Evolutionary conservation across 2,113 vertebrate genomes (phyloP), one percentile per base, ranked within the genome.

Genomic region (Orycteropus afer): DNA sequence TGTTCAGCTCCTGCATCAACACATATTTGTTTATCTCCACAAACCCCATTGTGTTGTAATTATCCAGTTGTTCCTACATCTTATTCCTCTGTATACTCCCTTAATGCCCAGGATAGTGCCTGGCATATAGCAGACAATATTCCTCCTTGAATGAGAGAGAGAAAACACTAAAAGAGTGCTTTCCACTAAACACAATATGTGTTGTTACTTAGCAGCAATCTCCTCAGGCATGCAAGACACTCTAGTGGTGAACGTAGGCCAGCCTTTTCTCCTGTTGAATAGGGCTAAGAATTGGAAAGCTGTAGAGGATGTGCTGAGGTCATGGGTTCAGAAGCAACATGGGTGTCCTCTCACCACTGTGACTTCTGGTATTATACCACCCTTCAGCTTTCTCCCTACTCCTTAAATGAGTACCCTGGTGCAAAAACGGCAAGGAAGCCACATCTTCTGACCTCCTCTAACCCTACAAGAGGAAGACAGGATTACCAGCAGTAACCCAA

Each of bases 1-100:
- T 12, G 18, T 20, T 67, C 13, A 37, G 37, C 3, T 51, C 40
- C 13, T 49, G 0, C 0, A 22, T 40, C n/a, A 22, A 3, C 9
- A 1, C 0, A 5, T 3, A 2, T 67, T 63, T n/a, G 37, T 34
- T 63, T 42, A 29, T 51, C 25, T 57, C 14, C 71, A 87, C 25
- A 25, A 8, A 22, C 37, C 61, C 18, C 71, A 49, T 27, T 69
- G 27, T 74, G 34, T 25, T 51, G 25, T 5, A 84, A 29, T 40
- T 47, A 29, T 34, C 37, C 5, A 1, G 11, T 15, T 27, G 25
- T 42, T 79, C 69, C 69, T 18, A 3, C 22, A 37, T 25, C 20
- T 53, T 74, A 27, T 45, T 79, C 67, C 90, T 79, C 80, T 25
- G 23, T 22, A 11, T 73, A 49, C 78, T 83, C 63, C 29, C 57